Evolutionary conservation across 2,888 invertebrate species (phyloP), one percentile per base, ranked within the genome.

Genomic region (Ethmia dodecea): DNA sequence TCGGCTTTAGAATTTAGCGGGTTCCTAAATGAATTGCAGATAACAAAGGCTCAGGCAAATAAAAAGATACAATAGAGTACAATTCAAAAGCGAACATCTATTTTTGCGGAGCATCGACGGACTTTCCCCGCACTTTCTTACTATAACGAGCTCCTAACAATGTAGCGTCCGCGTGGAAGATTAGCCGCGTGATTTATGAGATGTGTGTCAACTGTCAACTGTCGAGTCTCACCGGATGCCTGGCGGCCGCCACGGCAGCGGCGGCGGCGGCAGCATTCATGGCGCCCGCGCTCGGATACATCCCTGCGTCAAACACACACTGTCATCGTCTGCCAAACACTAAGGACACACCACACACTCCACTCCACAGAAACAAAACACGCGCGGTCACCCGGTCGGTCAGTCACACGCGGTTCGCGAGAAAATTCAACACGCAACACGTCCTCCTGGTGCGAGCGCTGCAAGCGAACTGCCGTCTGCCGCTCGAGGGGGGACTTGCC

Each of bases 251-350:
- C 74, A 91, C 93, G 67, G 91, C 94, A 72, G 93, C 94, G 70
- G 93, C 93, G 73, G 92, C 93, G 75, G 93, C 93, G 81, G 93
- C 93, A 80, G 93, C 93, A 88, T 93, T 94, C 91, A 93, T 94
- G 45, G 87, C 87, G 88, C 93, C 93, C 88, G 93, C 92, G 88
- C 92, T 92, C 52, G 93, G 93, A 90, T 93, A 94, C 94, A 94
- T 94, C 86, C 89, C 89, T 76, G 71, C 76, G 86, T 87, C 78
- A 88, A 78, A 78, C 79, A 75, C 77, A 70, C 73, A 64, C 71
- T 66, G 56, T 70, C 83, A 84, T 83, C 52, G 64, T 79, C 73
- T 65, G 45, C 29, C 59, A 38, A 61, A 75, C 78, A 73, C 69
- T 58, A 55, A 58, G 57, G 60, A 57, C 64, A 81, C 78, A 73